These are phyloP conservation scores for Monopterus albus DNA, from an alignment of 2,113 vertebrate species.

Conservation along the genomic window DNA sequence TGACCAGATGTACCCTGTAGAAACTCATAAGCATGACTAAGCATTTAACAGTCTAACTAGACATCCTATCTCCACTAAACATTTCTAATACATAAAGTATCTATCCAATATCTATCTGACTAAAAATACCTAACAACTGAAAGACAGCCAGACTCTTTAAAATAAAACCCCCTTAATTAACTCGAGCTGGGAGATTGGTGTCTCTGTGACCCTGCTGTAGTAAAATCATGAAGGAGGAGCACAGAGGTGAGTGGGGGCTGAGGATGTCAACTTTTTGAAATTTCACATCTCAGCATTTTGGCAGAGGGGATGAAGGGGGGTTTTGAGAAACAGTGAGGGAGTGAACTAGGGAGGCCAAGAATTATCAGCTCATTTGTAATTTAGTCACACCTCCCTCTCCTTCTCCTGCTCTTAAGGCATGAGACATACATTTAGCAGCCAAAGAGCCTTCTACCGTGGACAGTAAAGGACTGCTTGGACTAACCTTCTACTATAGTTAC, in stretches of 20 bases:
- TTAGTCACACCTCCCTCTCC: slow-evolving; percentile 46
- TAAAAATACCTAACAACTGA: too few species aligned
- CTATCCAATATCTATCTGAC: too few species aligned
- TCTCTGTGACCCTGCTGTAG: slow-evolving; percentile 51
- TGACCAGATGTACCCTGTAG: too few species aligned
- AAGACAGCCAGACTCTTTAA: slow-evolving; percentile 62
- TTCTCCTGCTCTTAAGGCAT: slow-evolving; percentile 31
- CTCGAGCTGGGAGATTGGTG: slow-evolving; percentile 45
- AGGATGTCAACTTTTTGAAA: slow-evolving; percentile 68
- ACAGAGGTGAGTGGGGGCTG: not conserved
- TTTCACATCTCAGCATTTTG: slow-evolving; percentile 59
- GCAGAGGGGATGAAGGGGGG: slow-evolving; percentile 52
- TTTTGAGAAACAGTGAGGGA: slow-evolving; percentile 53
- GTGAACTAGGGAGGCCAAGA: slow-evolving; percentile 54
- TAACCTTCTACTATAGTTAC: slow-evolving; percentile 53
- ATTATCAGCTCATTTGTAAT: slow-evolving; percentile 74
- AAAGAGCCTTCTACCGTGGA: slow-evolving; percentile 42
- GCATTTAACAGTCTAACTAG: too few species aligned
- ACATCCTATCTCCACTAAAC: too few species aligned
- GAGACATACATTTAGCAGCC: slow-evolving; percentile 49
- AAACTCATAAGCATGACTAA: too few species aligned
- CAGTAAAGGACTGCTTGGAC: slow-evolving; percentile 34
- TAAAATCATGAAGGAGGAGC: slow-evolving; percentile 38
- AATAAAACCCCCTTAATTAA: slow-evolving; percentile 68
- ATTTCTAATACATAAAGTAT: too few species aligned